Conservation (phyloP, 1,140 invertebrate genomes). For the Nymphalis io region DNA sequence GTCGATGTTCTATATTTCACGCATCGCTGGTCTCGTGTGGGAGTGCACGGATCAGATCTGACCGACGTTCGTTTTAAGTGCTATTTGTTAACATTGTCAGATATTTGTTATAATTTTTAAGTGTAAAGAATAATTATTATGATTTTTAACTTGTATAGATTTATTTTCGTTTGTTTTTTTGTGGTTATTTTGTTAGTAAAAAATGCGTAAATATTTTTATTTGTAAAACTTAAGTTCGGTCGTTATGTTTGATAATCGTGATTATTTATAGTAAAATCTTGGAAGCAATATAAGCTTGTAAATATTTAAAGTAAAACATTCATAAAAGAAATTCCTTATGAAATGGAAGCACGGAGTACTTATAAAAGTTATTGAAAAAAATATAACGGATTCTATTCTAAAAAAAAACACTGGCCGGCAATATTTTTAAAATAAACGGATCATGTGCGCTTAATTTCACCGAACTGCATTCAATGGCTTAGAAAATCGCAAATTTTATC, state of each 20-base stretch:
- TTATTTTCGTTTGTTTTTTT: no score
- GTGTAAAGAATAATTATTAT: neutral
- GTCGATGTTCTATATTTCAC: constrained; percentile 66
- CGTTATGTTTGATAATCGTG: no score
- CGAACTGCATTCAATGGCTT: constrained; percentile 65
- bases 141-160: neutral
- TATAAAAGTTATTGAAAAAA: neutral
- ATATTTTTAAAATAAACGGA: constrained; percentile 54
- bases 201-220: no score
- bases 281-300: no score
- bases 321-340: no score
- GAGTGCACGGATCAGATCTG: constrained; percentile 37
- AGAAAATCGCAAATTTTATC: constrained; percentile 73
- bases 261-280: no score
- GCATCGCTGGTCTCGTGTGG: constrained; percentile 56
- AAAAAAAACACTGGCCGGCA: neutral
- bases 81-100: constrained; percentile 16
- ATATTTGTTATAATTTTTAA: constrained; percentile 6
- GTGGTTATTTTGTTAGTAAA: no score
- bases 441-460: constrained; percentile 67
- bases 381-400: neutral
- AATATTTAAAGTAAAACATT: no score
- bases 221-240: no score
- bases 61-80: constrained; percentile 27
- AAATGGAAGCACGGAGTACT: neutral